phyloP scores from a whole-genome alignment of 2,888 invertebrate species.

The Drosophila parthenogenetica region DNA sequence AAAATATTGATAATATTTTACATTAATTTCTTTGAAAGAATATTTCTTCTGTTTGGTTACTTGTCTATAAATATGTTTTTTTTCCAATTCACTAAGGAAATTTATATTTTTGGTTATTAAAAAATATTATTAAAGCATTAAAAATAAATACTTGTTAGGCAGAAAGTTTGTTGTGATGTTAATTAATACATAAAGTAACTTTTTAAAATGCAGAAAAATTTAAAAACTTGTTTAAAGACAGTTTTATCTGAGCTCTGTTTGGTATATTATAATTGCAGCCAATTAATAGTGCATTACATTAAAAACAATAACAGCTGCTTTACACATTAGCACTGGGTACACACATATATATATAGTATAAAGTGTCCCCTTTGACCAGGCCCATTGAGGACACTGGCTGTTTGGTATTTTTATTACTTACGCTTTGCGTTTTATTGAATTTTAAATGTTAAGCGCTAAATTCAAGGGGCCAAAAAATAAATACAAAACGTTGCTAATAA shows the following conservation, averaged over 20 bases:
- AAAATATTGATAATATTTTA: too few species aligned
- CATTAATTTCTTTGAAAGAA: too few species aligned
- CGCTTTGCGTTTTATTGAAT: constrained; percentile 50
- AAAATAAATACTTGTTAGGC: too few species aligned
- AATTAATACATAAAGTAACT: too few species aligned
- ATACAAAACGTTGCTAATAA: constrained; percentile 52
- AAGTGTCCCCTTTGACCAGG: constrained; percentile 14
- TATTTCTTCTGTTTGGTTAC: too few species aligned
- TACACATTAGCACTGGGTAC: not conserved
- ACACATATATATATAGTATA: not conserved
- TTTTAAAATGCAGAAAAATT: too few species aligned
- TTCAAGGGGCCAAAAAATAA: constrained; percentile 50
- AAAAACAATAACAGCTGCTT: not conserved
- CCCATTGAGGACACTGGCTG: constrained; percentile 11
- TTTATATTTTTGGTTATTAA: too few species aligned
- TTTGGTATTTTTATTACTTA: constrained; percentile 5
- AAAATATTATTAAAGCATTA: too few species aligned
- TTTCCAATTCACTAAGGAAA: too few species aligned
- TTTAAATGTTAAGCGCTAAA: constrained; percentile 48
- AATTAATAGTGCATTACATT: not conserved
- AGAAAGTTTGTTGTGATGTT: not conserved
- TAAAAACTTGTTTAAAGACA: too few species aligned
- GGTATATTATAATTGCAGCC: not conserved
- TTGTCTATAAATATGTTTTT: too few species aligned
- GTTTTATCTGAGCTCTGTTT: not conserved